Percentiles rank a stretch among this genome's conserved stretches.
phyloP scores from a whole-genome alignment of 2,888 invertebrate species.

The Sepiola atlantica region DNA sequence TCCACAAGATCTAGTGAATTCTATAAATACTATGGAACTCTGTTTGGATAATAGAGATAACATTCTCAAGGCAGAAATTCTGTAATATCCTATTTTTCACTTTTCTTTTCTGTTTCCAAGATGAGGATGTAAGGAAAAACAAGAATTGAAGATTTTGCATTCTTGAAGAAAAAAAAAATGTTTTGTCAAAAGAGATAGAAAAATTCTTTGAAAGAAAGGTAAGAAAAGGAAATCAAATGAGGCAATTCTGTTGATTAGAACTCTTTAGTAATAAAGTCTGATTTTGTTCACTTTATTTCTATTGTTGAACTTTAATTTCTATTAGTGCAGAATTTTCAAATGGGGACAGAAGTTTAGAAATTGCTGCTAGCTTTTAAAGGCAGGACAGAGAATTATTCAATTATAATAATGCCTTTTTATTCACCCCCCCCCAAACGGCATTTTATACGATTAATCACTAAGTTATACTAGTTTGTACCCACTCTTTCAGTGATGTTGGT shows the following conservation, averaged over 20 bases:
- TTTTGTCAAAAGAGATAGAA: neutral
- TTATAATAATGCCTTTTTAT: neutral
- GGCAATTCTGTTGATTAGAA: neutral
- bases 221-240: neutral
- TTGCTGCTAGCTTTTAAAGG: neutral
- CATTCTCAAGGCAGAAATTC: neutral
- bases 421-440: too few species aligned
- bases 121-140: neutral
- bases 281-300: neutral
- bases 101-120: neutral
- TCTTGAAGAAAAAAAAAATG: neutral
- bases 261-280: neutral
- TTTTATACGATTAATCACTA: too few species aligned
- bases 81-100: neutral
- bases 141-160: neutral
- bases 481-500: too few species aligned
- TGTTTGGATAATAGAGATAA: neutral
- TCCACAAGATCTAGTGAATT: neutral
- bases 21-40: neutral
- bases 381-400: neutral
- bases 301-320: neutral
- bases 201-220: neutral
- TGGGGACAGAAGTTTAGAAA: neutral
- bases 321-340: neutral
- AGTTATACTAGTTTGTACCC: too few species aligned